A percentile compares a stretch with the other conserved stretches of the same genome.
Conservation (phyloP, 2,888 invertebrate species). For the Atrina japonica region DNA sequence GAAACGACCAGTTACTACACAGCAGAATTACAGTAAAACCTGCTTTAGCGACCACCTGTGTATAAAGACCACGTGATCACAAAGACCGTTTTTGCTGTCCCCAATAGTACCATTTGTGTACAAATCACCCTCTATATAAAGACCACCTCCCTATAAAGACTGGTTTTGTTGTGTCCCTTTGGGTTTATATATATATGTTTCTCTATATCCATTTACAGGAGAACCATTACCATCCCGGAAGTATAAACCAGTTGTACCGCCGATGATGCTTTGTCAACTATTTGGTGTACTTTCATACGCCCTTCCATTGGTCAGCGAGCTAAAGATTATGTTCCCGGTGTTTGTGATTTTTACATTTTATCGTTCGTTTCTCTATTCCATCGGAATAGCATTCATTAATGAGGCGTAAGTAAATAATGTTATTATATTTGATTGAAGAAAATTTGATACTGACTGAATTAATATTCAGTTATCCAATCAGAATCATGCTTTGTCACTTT, state of each 20-base stretch:
- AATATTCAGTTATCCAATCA: background rate
- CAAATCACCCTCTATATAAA: no score
- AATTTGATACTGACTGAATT: no score
- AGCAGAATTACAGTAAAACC: no score
- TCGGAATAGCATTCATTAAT: slow-evolving; percentile 37
- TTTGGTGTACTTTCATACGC: slow-evolving; percentile 12
- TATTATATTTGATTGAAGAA: no score
- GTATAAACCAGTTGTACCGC: slow-evolving; percentile 33
- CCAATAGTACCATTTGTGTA: no score
- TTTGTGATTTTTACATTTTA: slow-evolving; percentile 38
- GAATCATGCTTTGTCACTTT: no score
- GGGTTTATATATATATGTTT: background rate
- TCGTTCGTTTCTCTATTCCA: slow-evolving; percentile 35
- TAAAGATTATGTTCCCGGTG: slow-evolving; percentile 16
- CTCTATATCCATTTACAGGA: slow-evolving; percentile 8
- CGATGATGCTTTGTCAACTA: slow-evolving; percentile 30
- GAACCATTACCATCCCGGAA: slow-evolving; percentile 5
- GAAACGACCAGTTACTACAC: no score
- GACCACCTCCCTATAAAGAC: no score
- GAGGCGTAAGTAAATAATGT: slow-evolving; percentile 30
- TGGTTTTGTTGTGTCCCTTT: no score
- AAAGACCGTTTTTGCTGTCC: no score
- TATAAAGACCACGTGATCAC: no score
- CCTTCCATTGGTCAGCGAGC: background rate
- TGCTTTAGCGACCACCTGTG: no score